phyloP scores from a whole-genome alignment of 2,797 vertebrate species.

The Meda fulgida region DNA sequence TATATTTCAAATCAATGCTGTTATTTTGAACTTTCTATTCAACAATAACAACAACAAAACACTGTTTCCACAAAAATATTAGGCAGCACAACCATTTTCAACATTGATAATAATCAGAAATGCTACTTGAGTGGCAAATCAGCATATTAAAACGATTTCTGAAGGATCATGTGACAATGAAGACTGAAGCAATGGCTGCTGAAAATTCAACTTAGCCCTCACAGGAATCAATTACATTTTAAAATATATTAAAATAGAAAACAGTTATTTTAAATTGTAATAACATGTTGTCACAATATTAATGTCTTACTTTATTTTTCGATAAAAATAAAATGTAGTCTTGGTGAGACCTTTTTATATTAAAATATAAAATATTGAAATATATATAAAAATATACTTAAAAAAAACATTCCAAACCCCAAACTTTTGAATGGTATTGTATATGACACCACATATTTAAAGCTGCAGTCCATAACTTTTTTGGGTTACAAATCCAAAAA shows the following conservation, averaged over 20 bases:
- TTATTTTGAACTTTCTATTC: background rate
- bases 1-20: background rate
- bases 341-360: background rate
- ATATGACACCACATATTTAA: background rate
- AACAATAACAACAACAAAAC: background rate
- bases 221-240: background rate
- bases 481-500: too few species aligned
- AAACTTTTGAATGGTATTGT: background rate
- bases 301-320: background rate
- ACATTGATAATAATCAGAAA: background rate
- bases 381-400: background rate
- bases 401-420: background rate
- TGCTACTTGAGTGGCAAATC: background rate
- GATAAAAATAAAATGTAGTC: background rate
- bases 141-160: background rate
- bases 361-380: too few species aligned
- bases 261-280: background rate
- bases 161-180: background rate
- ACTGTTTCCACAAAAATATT: background rate
- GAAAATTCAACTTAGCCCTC: background rate
- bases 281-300: conserved; percentile 1
- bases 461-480: too few species aligned
- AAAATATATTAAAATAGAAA: background rate
- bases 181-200: background rate
- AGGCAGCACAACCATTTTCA: background rate